A percentile compares a stretch with the other conserved stretches of the same genome.
Evolutionary conservation across 2,888 invertebrate genomes (phyloP).

Genomic region (Oeneis ivallda): DNA sequence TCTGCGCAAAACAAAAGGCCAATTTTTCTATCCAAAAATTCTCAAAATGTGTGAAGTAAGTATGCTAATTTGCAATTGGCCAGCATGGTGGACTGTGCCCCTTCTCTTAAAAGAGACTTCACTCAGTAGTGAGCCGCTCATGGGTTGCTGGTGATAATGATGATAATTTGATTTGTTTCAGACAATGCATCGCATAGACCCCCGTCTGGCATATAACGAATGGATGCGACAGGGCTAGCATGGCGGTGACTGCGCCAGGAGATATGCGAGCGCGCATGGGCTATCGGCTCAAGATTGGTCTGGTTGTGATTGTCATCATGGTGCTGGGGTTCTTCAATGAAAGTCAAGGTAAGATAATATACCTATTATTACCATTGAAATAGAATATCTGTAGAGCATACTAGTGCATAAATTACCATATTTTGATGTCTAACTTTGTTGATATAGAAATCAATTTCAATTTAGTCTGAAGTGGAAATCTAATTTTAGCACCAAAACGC

Average conservation of each 20-base stretch:
- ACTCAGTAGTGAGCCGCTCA: no score
- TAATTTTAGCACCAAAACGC: slow-evolving; percentile 18
- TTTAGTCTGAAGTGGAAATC: slow-evolving; percentile 7
- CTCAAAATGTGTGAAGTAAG: no score
- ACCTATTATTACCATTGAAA: background rate
- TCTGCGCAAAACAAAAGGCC: no score
- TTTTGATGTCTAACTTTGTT: background rate
- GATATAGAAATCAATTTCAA: slow-evolving; percentile 1
- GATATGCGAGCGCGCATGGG: slow-evolving; percentile 60
- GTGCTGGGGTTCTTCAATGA: slow-evolving; percentile 72
- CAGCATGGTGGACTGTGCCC: no score
- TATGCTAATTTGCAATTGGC: no score
- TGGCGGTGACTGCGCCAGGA: slow-evolving; percentile 53
- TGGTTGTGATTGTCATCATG: slow-evolving; percentile 66
- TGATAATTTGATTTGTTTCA: slow-evolving; percentile 48
- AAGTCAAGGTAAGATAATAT: slow-evolving; percentile 60
- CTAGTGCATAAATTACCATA: background rate
- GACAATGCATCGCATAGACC: slow-evolving; percentile 60
- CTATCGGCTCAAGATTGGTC: slow-evolving; percentile 67
- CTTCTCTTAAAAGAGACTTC: no score
- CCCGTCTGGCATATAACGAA: slow-evolving; percentile 56
- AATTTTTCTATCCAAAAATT: no score
- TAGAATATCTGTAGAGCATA: background rate
- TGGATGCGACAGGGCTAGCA: slow-evolving; percentile 68
- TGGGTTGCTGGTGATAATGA: no score